Evolutionary conservation across 2,888 invertebrate species (phyloP).

Genomic region (Neoaliturus tenellus): DNA sequence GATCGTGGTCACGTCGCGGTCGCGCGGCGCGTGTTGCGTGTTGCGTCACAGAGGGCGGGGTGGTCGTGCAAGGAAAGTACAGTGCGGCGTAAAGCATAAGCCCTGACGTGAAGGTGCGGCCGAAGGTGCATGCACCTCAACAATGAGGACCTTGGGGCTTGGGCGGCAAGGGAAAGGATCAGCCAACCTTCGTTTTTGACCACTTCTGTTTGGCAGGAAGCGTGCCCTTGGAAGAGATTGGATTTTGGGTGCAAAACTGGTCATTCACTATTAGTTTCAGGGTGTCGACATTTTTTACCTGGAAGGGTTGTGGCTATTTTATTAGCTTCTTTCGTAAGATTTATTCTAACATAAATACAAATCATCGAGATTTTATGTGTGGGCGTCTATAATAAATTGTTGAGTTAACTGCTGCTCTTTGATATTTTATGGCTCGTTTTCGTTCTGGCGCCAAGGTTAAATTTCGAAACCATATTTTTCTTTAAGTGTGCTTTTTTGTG

Average conservation of each 20-base stretch:
- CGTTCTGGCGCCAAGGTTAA: too few relatives aligned
- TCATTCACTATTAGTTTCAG: not conserved
- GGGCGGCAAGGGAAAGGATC: not conserved
- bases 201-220: not conserved
- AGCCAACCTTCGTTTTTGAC: not conserved
- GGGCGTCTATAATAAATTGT: too few relatives aligned
- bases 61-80: not conserved
- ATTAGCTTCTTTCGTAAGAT: not conserved
- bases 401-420: not conserved
- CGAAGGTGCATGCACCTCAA: too few relatives aligned
- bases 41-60: not conserved
- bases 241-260: not conserved
- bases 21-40: not conserved
- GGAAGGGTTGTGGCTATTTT: not conserved
- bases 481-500: too few relatives aligned
- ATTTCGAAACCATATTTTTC: too few relatives aligned
- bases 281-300: not conserved
- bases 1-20: not conserved
- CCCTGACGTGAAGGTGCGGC: slow-evolving; percentile 11
- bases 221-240: not conserved
- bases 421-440: not conserved
- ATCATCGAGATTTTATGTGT: not conserved
- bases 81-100: not conserved
- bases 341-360: not conserved
- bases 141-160: slow-evolving; percentile 1